Percentiles rank a stretch among this genome's conserved stretches.
phyloP scores from a whole-genome alignment of 2,888 invertebrate genomes.

The Stenurella melanura region DNA sequence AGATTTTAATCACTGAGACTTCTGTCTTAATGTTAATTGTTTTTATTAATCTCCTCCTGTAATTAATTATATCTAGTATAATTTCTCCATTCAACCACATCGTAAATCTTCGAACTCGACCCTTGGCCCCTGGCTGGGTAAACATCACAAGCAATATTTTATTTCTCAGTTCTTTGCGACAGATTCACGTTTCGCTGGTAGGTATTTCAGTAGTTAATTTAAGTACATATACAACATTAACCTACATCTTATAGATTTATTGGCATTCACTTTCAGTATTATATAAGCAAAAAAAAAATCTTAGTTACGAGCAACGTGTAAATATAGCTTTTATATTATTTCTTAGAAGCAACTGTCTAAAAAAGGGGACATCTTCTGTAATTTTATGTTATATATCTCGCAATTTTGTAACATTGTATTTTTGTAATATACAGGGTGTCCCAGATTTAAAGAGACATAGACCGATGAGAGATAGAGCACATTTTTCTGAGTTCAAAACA shows the following conservation, averaged over 20 bases:
- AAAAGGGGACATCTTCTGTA: no score
- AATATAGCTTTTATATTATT: no score
- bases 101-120: conserved; percentile 3
- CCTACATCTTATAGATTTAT: background rate
- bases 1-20: background rate
- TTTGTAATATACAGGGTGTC: no score
- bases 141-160: conserved; percentile 7
- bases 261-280: background rate
- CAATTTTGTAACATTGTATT: no score
- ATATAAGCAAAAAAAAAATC: no score
- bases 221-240: background rate
- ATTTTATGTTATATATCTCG: no score
- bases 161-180: conserved; percentile 1
- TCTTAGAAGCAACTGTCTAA: no score
- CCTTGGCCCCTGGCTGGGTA: background rate
- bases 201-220: background rate
- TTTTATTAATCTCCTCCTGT: background rate
- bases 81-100: conserved; percentile 7
- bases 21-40: background rate
- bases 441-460: no score
- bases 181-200: background rate
- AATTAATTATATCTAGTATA: conserved; percentile 1
- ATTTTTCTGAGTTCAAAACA: no score
- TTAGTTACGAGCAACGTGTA: no score
- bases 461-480: no score